Base-by-base conservation (phyloP, 2,113 vertebrate species). In the Trogon melanurus region DNA sequence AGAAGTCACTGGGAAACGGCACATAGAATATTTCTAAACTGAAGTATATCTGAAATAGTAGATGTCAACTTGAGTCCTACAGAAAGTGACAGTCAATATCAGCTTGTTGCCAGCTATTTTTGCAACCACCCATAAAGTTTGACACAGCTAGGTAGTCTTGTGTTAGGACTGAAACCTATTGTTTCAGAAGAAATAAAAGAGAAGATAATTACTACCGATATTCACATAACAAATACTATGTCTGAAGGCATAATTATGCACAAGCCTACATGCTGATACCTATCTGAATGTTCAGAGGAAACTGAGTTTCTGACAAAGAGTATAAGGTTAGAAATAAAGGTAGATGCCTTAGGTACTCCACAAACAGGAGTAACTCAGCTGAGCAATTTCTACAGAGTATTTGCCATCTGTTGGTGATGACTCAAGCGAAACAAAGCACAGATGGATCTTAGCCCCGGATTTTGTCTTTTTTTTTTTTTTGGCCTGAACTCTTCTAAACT, bases 41-140 rank as follows among this genome's bases (percentile, higher is more conserved):
- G 75, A 79, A 80, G 38, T 38, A 29, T 38, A 89, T 58, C 89
- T 88, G 84, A 91, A 93, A 94, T 10, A 81, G 79, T 88, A 62
- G 50, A 64, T 62, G 38, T 93, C 73, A 93, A 51, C 20, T 20
- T 9, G 2, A 93, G 73, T 44, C 67, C 86, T 91, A 65, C 44
- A 82, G 74, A 58, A 92, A 95, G 47, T 60, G 91, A 71, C 66
- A 94, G 71, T 36, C 86, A 84, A 65, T 70, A 85, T 29, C 69
- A 93, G 57, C 72, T 91, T 88, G 72, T 69, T 79, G 69, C 56
- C 36, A 73, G 74, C 62, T 90, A 60, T 86, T 90, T 95, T 85
- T 96, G 66, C 74, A 82, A 48, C 36, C 11, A 9, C 56, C 34
- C 71, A 61, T 45, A 19, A 87, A 83, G 48, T 44, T 9, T 69